These are phyloP conservation scores for Pseudochirops cupreus DNA, from an alignment of 2,797 vertebrate species.

Conservation along the genomic window DNA sequence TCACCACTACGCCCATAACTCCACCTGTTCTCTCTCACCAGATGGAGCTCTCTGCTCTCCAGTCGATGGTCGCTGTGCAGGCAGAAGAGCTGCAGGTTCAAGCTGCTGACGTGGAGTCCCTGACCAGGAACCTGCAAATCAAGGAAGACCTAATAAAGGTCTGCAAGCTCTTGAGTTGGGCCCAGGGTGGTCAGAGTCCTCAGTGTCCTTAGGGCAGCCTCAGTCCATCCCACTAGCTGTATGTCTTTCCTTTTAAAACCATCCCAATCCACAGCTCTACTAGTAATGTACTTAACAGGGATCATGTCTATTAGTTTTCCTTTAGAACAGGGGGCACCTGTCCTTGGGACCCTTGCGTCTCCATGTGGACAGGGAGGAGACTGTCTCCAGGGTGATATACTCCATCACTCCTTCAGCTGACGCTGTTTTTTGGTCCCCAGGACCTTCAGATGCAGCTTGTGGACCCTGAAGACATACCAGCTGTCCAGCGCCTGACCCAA, in stretches of 20 bases:
- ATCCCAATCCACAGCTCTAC: not conserved
- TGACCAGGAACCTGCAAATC: slow-evolving; percentile 88
- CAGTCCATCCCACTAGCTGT: not conserved
- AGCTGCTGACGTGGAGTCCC: slow-evolving; percentile 86
- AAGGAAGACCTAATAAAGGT: slow-evolving; percentile 95
- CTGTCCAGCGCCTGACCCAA: slow-evolving; percentile 90
- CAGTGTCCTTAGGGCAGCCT: not conserved
- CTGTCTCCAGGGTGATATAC: not conserved
- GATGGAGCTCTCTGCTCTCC: slow-evolving; percentile 90
- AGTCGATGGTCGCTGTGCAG: slow-evolving; percentile 85
- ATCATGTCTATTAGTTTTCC: not conserved
- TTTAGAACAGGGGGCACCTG: not conserved
- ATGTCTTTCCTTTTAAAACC: not conserved
- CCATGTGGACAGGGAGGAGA: not conserved
- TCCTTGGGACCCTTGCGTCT: not conserved
- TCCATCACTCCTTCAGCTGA: not conserved
- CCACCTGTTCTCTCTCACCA: slow-evolving; percentile 74
- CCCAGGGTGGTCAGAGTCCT: not conserved
- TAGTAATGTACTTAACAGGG: not conserved
- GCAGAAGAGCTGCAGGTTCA: slow-evolving; percentile 88
- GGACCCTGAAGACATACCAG: slow-evolving; percentile 90
- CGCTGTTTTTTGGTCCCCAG: slow-evolving; percentile 80
- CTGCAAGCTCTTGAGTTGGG: not conserved
- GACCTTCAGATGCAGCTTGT: slow-evolving; percentile 92
- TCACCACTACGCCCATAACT: not conserved